These are phyloP conservation scores for Ispidina lecontei DNA, from an alignment of 2,797 vertebrate species.

Conservation along the genomic window DNA sequence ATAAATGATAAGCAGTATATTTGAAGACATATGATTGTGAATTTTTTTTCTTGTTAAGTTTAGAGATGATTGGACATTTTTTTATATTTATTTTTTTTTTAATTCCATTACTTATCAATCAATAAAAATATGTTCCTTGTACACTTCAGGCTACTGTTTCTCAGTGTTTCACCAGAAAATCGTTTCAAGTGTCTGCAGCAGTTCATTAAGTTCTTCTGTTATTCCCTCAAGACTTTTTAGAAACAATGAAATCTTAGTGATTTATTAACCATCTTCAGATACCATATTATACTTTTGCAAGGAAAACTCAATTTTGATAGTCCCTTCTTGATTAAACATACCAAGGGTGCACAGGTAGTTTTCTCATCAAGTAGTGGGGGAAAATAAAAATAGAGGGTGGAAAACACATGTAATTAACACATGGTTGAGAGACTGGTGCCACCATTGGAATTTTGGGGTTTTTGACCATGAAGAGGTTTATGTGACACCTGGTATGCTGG, in stretches of 20 bases:
- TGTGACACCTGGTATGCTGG: no score
- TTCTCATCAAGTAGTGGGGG: no score
- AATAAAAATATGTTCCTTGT: accelerated
- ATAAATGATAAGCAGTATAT: not conserved
- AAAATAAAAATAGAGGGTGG: no score
- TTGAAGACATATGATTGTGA: not conserved
- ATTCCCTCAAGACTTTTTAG: not conserved
- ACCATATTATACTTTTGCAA: not conserved
- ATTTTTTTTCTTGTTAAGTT: not conserved
- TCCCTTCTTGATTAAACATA: not conserved
- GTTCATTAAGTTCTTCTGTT: not conserved
- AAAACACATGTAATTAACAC: no score
- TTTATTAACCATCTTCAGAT: not conserved
- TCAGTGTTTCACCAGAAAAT: not conserved
- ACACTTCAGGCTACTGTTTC: not conserved
- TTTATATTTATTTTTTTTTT: no score
- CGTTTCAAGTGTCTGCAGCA: not conserved
- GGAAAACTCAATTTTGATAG: not conserved
- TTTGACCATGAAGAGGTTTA: no score
- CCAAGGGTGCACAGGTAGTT: no score
- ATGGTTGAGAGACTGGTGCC: no score
- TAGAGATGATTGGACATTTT: no score
- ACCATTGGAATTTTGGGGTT: no score
- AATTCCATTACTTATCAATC: no score
- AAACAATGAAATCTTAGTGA: not conserved